Conservation (phyloP, 2,113 vertebrate genomes). For the Nestor notabilis region DNA sequence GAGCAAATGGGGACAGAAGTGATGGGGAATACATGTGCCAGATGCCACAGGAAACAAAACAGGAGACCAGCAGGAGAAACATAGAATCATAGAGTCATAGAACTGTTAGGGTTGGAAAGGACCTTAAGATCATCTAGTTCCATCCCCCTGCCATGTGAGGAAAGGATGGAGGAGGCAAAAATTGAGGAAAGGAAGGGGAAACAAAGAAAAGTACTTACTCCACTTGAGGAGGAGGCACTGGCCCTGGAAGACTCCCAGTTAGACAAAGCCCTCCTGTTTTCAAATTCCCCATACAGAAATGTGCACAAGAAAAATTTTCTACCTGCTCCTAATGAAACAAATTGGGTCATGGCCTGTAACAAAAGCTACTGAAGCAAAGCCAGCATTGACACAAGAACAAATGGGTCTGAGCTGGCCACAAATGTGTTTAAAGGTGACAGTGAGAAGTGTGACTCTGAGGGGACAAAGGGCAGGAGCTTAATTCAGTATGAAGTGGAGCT, state of each 20-base stretch:
- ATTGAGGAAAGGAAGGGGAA: not conserved
- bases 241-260: not conserved
- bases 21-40: fast-evolving
- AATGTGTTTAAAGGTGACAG: not conserved
- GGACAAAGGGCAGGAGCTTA: not conserved
- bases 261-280: not conserved
- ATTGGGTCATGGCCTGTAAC: not conserved
- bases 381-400: not conserved
- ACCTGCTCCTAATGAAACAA: not conserved
- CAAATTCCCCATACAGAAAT: not conserved
- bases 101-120: no score
- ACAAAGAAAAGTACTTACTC: not conserved
- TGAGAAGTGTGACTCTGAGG: fast-evolving
- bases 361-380: not conserved
- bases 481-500: not conserved
- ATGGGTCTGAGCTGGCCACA: not conserved
- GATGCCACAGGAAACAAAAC: not conserved
- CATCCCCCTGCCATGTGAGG: no score
- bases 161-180: not conserved
- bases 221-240: not conserved
- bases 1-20: not conserved
- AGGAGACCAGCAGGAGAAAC: not conserved
- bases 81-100: no score
- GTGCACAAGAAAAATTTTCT: not conserved
- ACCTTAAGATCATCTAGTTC: no score